Conservation (phyloP, 1,140 invertebrate genomes). For the Leptinotarsa undecemlineata region DNA sequence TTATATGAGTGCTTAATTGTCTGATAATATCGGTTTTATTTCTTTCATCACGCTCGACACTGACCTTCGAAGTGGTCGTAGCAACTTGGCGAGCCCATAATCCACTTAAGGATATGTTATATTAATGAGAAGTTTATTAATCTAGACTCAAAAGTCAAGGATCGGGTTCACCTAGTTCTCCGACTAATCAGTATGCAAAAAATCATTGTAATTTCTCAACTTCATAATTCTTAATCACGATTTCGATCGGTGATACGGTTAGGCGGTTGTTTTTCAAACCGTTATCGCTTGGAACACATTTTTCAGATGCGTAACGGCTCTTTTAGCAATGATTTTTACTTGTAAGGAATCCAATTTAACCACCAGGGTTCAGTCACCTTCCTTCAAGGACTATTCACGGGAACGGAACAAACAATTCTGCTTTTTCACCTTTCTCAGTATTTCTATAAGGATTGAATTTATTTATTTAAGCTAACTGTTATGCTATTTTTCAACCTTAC, state of each 20-base stretch:
- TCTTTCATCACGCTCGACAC: background rate
- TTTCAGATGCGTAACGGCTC: background rate
- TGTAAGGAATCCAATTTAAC: background rate
- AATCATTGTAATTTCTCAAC: conserved; percentile 6
- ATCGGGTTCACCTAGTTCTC: conserved; percentile 16
- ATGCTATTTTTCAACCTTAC: too few species aligned
- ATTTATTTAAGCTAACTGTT: too few species aligned
- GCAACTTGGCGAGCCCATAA: background rate
- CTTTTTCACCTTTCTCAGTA: too few species aligned
- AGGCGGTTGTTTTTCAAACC: background rate
- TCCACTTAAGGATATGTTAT: conserved; percentile 3
- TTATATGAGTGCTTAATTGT: background rate
- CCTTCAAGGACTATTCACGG: background rate
- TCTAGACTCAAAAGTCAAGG: conserved; percentile 18
- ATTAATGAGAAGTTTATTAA: background rate
- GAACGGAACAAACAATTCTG: too few species aligned
- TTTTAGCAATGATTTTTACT: background rate
- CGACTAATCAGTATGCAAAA: background rate
- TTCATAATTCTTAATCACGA: background rate
- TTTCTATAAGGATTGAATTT: too few species aligned
- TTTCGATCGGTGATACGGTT: background rate
- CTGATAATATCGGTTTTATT: background rate
- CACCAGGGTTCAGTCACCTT: background rate
- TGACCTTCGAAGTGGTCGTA: conserved; percentile 5
- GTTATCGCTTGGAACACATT: background rate